A percentile compares a stretch with the other conserved stretches of the same genome.
Evolutionary conservation across 1,140 invertebrate species (phyloP).

Genomic region (Heliconius hewitsoni): DNA sequence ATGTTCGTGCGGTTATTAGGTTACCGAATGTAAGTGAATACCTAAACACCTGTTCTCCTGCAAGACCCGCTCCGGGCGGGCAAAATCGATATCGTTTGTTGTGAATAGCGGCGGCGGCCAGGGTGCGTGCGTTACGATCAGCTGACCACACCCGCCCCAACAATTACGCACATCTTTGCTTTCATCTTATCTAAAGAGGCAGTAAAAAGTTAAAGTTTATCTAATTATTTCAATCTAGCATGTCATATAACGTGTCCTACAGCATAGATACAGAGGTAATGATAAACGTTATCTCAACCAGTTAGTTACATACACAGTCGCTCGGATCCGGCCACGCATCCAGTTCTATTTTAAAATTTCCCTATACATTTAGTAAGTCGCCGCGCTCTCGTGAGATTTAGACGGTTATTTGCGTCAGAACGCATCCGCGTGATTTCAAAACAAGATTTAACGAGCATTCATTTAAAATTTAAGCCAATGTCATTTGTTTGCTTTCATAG

Average conservation of each 20-base stretch:
- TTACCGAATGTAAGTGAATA: constrained; percentile 38
- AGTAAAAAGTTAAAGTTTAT: neutral
- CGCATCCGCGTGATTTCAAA: constrained; percentile 34
- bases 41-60: constrained; percentile 55
- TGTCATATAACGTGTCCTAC: constrained; percentile 3
- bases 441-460: constrained; percentile 27
- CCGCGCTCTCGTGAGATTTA: constrained; percentile 32
- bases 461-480: constrained; percentile 44
- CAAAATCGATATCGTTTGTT: constrained; percentile 73
- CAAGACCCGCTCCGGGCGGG: constrained; percentile 35
- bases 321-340: constrained; percentile 47
- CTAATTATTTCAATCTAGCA: neutral
- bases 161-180: neutral
- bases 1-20: constrained; percentile 32
- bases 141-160: constrained; percentile 69
- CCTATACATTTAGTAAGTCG: constrained; percentile 51
- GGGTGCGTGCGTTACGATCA: constrained; percentile 63
- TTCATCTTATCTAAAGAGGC: neutral
- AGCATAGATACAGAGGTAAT: constrained; percentile 43
- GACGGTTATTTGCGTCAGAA: constrained; percentile 42
- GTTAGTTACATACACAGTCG: constrained; percentile 37
- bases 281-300: constrained; percentile 59
- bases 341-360: constrained; percentile 65
- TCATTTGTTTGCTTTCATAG: constrained; percentile 38
- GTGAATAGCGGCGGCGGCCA: constrained; percentile 66